These are phyloP conservation scores for Zaprionus vittiger DNA, from an alignment of 1,140 invertebrate species.

Conservation along the genomic window DNA sequence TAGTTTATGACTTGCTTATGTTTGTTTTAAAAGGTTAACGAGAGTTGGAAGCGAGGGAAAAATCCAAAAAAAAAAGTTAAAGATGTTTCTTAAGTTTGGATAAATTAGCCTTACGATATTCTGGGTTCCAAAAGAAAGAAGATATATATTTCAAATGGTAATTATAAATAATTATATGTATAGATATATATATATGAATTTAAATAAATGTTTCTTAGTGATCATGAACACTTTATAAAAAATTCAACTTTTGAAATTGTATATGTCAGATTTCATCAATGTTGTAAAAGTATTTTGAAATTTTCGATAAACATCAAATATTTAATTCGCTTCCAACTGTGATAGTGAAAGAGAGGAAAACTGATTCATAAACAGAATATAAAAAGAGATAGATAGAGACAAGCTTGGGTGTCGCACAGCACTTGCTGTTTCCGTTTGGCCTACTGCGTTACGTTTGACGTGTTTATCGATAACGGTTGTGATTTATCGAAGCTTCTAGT, in stretches of 20 bases:
- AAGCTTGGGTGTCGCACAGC: too few species aligned
- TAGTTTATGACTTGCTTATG: not conserved
- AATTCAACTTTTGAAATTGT: not conserved
- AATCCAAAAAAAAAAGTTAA: not conserved
- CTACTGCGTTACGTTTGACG: constrained; percentile 16
- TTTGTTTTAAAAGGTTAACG: not conserved
- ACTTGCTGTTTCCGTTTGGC: not conserved
- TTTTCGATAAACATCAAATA: not conserved
- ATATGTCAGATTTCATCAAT: too few species aligned
- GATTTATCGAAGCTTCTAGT: too few species aligned
- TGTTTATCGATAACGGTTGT: not conserved
- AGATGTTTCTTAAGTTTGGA: not conserved
- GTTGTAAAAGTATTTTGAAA: not conserved
- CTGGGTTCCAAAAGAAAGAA: too few species aligned
- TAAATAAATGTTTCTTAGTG: too few species aligned
- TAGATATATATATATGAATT: too few species aligned
- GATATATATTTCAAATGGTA: too few species aligned
- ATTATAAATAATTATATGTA: too few species aligned
- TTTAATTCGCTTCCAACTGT: not conserved
- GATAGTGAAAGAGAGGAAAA: not conserved
- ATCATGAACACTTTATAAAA: too few species aligned
- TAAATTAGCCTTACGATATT: not conserved
- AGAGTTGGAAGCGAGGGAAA: not conserved
- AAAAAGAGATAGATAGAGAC: not conserved
- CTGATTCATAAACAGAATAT: not conserved